Conservation (phyloP, 2,797 vertebrate species). For the Anguilla megastoma region DNA sequence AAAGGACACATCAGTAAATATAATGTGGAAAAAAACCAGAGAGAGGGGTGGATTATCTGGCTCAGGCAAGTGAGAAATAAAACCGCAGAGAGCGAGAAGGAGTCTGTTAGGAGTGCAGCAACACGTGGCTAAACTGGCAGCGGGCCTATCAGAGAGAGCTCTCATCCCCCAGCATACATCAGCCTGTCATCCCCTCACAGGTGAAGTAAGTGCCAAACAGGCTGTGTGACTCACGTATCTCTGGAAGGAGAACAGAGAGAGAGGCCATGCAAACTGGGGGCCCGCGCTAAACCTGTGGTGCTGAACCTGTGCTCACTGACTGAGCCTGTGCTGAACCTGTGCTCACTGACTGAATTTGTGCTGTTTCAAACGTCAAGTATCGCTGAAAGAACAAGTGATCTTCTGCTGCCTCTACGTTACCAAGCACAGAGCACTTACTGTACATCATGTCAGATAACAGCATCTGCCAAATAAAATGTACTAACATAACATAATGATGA, state of each 20-base stretch:
- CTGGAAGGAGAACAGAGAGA: background rate
- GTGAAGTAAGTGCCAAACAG: background rate
- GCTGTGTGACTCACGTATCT: background rate
- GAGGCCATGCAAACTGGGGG: background rate
- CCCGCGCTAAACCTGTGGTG: background rate
- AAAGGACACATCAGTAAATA: too few species aligned
- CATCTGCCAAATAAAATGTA: too few species aligned
- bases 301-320: background rate
- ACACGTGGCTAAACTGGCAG: background rate
- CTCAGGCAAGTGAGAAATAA: background rate
- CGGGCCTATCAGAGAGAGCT: background rate
- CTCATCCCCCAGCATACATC: background rate
- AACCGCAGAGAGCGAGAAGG: background rate
- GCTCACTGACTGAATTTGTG: background rate
- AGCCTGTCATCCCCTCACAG: background rate
- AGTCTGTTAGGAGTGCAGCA: background rate
- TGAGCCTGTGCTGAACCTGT: background rate
- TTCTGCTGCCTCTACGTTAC: background rate
- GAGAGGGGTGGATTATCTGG: background rate
- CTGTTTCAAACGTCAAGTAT: background rate
- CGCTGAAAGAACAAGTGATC: background rate
- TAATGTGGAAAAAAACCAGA: too few species aligned
- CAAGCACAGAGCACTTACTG: background rate
- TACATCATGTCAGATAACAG: too few species aligned
- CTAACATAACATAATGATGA: too few species aligned